These are phyloP conservation scores for Aplidium turbinatum DNA, from an alignment of 23 tunicate species.

Conservation along the genomic window DNA sequence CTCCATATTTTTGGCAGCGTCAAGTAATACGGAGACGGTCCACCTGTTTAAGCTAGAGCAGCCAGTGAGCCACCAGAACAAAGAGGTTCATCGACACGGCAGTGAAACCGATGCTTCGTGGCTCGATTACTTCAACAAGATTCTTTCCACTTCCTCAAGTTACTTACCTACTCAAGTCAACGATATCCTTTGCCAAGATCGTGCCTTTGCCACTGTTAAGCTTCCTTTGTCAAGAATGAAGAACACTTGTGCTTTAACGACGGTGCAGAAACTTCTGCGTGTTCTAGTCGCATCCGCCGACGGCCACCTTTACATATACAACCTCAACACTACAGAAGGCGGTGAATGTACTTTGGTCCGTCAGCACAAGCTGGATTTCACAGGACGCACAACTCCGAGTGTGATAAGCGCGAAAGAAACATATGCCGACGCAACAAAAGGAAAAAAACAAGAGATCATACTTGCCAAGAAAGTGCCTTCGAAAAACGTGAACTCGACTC, in stretches of 20 bases:
- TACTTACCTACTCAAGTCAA: constrained; percentile 71
- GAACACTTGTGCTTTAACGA: constrained; percentile 64
- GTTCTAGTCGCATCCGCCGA: constrained; percentile 75
- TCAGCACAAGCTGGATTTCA: constrained; percentile 58
- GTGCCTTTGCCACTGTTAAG: constrained; percentile 81
- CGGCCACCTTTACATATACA: constrained; percentile 79
- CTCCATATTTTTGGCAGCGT: constrained; percentile 57
- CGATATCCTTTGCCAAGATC: constrained; percentile 62
- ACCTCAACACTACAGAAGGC: constrained; percentile 56
- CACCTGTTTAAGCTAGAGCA: constrained; percentile 74
- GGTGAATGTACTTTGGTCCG: constrained; percentile 75
- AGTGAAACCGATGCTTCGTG: constrained; percentile 39
- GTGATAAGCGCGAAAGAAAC: constrained; percentile 26
- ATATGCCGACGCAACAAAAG: constrained; percentile 66
- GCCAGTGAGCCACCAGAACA: not conserved
- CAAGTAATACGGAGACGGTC: constrained; percentile 86
- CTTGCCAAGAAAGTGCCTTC: not conserved
- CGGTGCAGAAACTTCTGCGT: constrained; percentile 44
- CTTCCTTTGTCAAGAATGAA: constrained; percentile 51
- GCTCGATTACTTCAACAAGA: constrained; percentile 69
- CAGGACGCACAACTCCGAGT: not conserved
- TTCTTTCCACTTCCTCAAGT: constrained; percentile 46
- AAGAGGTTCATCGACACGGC: not conserved
- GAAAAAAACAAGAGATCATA: constrained; percentile 9
- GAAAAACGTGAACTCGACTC: no score